These are phyloP conservation scores for Caenorhabditis sp. DNA, from an alignment of 2,888 invertebrate genomes.

Conservation along the genomic window DNA sequence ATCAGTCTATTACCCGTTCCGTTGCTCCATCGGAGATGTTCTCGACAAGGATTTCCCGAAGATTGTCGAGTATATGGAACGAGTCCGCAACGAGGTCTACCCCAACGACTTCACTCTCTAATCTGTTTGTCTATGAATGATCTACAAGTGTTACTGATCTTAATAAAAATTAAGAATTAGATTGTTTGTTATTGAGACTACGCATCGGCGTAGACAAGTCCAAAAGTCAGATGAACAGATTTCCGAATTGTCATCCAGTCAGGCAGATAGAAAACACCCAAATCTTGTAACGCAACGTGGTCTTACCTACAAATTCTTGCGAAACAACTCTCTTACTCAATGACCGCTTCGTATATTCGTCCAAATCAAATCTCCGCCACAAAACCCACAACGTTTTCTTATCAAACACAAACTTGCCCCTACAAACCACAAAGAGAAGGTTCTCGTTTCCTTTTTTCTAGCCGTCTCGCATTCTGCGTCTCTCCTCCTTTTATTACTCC, in stretches of 20 bases:
- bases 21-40: slow-evolving; percentile 17
- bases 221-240: not conserved
- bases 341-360: not conserved
- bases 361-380: not conserved
- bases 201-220: not conserved
- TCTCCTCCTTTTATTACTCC: not conserved
- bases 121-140: slow-evolving; percentile 13
- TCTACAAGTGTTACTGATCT: too few species aligned
- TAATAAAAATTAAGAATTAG: not conserved
- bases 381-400: not conserved
- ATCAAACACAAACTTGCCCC: slow-evolving; percentile 24
- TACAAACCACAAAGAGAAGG: slow-evolving; percentile 25
- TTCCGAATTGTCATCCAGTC: slow-evolving; percentile 1
- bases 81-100: slow-evolving; percentile 42
- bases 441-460: not conserved
- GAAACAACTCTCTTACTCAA: not conserved
- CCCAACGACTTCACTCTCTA: slow-evolving; percentile 52
- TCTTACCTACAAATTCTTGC: not conserved
- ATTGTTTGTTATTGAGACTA: not conserved
- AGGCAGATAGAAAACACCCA: not conserved
- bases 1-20: slow-evolving; percentile 67
- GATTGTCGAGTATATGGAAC: slow-evolving; percentile 38
- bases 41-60: slow-evolving; percentile 45
- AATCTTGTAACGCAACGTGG: not conserved
- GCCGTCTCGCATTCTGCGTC: slow-evolving; percentile 19